Evolutionary conservation across 2,113 vertebrate species (phyloP).

Genomic region (Cettia cetti): DNA sequence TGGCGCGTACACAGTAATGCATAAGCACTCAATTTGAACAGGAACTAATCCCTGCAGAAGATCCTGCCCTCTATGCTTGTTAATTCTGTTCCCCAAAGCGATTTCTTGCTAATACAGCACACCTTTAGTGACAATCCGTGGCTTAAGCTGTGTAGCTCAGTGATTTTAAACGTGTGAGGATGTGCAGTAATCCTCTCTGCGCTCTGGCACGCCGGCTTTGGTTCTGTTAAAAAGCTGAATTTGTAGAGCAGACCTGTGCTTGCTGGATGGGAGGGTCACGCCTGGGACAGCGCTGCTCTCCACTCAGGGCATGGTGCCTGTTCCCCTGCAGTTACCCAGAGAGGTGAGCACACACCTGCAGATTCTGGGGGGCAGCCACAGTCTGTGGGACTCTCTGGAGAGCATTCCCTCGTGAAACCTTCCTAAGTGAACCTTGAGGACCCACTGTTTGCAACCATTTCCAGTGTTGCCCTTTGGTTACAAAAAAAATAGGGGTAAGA

Average conservation of each 20-base stretch:
- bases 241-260: not conserved
- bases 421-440: not conserved
- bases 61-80: not conserved
- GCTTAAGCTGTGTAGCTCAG: not conserved
- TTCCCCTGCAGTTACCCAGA: not conserved
- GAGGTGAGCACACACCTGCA: not conserved
- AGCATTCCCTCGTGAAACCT: not conserved
- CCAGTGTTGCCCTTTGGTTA: not conserved
- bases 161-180: not conserved
- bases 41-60: not conserved
- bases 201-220: not conserved
- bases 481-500: not conserved
- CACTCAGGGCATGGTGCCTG: not conserved
- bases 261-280: not conserved
- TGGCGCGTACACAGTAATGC: not conserved
- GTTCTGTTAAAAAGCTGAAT: not conserved
- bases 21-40: not conserved
- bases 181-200: not conserved
- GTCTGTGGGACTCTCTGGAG: not conserved
- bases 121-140: not conserved
- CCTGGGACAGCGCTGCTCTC: not conserved
- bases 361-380: rapidly evolving
- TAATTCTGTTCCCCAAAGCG: not conserved
- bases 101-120: not conserved
- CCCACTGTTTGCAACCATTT: not conserved